Percentiles rank a stretch among this genome's conserved stretches.
Evolutionary conservation across 2,113 vertebrate genomes (phyloP).

Genomic region (Istiophorus platypterus): DNA sequence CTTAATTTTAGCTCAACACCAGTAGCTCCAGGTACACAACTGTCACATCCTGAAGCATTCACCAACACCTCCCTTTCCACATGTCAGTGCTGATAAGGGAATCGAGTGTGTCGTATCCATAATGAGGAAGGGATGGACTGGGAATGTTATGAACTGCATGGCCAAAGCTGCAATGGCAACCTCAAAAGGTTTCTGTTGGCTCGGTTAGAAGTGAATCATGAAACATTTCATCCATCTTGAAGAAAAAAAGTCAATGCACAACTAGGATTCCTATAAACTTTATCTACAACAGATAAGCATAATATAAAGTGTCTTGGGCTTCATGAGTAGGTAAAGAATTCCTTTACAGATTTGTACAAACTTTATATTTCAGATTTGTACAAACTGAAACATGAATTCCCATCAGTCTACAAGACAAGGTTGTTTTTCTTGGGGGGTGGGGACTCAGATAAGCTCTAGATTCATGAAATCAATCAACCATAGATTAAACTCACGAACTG

Average conservation of each 20-base stretch:
- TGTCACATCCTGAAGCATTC: constrained; percentile 64
- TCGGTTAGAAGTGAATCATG: constrained; percentile 2
- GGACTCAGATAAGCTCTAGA: constrained; percentile 15
- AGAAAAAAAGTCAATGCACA: constrained; percentile 31
- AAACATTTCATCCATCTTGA: constrained; percentile 30
- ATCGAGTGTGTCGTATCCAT: constrained; percentile 28
- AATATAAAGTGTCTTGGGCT: not conserved
- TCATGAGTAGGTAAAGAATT: not conserved
- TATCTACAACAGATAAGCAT: constrained; percentile 20
- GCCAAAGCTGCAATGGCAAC: not conserved
- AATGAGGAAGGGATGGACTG: not conserved
- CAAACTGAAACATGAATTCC: not conserved
- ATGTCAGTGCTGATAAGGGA: constrained; percentile 64
- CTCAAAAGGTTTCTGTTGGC: not conserved
- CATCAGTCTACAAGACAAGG: not conserved
- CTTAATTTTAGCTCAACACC: constrained; percentile 46
- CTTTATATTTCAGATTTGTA: not conserved
- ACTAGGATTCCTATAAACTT: not conserved
- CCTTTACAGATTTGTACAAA: not conserved
- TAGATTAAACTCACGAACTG: constrained; percentile 14
- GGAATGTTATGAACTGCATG: constrained; percentile 10
- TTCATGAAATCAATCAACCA: constrained; percentile 19
- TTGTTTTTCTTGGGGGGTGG: not conserved
- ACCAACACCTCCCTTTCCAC: constrained; percentile 39
- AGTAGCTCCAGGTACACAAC: constrained; percentile 56